Percentiles rank a stretch among this genome's conserved stretches.
phyloP scores from a whole-genome alignment of 2,797 vertebrate genomes.

The Phrynocephalus forsythii region DNA sequence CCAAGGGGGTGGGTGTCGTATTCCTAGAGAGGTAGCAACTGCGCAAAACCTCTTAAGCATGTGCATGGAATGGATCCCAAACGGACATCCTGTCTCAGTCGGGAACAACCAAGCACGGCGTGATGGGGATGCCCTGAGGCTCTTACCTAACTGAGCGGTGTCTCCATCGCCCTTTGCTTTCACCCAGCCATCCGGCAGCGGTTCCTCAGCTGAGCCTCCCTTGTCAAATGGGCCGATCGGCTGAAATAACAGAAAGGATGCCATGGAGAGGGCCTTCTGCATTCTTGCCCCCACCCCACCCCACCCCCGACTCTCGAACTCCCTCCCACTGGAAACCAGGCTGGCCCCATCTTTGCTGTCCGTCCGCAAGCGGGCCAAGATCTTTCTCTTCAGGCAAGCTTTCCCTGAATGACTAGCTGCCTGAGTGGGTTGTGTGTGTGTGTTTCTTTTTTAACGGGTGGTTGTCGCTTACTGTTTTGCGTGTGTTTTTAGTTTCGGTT shows the following conservation, averaged over 20 bases:
- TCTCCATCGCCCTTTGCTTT: background rate
- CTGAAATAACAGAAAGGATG: background rate
- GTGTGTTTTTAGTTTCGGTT: no score
- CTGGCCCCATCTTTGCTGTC: no score
- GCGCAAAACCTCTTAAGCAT: background rate
- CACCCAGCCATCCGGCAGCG: background rate
- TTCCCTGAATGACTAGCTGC: no score
- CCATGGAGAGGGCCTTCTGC: background rate
- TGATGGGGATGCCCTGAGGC: fast-evolving
- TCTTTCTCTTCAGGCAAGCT: no score
- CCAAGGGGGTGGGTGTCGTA: background rate
- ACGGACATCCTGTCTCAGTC: background rate
- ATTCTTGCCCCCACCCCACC: background rate
- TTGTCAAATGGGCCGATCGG: background rate
- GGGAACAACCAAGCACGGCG: background rate
- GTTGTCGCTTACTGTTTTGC: no score
- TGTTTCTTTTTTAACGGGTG: no score
- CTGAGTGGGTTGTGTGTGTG: no score
- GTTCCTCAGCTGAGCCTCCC: background rate
- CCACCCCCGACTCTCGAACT: no score
- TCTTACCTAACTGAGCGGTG: constrained; percentile 10
- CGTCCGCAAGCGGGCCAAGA: no score
- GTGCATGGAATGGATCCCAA: no score
- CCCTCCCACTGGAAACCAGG: no score
- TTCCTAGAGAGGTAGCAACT: background rate